Conservation (phyloP, 2,113 vertebrate genomes). For the Procavia capensis region DNA sequence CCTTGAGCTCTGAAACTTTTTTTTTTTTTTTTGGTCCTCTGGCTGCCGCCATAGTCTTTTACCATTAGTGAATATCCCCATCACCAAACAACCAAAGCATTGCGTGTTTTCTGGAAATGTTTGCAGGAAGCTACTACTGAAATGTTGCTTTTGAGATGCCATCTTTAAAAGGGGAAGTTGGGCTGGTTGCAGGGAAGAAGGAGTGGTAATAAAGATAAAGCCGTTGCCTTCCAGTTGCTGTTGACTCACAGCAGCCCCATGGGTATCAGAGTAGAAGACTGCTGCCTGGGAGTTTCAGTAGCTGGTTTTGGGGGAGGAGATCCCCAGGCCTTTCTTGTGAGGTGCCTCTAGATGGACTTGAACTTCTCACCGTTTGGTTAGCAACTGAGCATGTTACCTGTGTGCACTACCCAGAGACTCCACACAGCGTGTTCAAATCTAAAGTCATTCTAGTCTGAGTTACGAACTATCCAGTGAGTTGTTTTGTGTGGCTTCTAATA, state of each 20-base stretch:
- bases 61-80: background rate
- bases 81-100: background rate
- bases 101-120: background rate
- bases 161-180: accelerated
- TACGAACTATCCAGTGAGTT: background rate
- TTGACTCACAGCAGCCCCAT: background rate
- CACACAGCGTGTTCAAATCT: background rate
- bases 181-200: background rate
- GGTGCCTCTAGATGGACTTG: background rate
- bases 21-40: background rate
- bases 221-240: accelerated
- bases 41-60: accelerated
- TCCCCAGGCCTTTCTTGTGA: background rate
- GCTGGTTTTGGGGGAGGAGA: background rate
- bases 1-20: background rate
- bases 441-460: background rate
- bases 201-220: too few relatives aligned
- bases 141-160: background rate
- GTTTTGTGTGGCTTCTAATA: constrained; percentile 52
- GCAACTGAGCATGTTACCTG: background rate
- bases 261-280: background rate
- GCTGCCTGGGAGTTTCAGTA: background rate
- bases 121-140: background rate
- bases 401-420: too few relatives aligned
- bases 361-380: background rate